Percentiles rank a stretch among this genome's conserved stretches.
Conservation (phyloP, 2,888 invertebrate species). For the Apamea anceps region DNA sequence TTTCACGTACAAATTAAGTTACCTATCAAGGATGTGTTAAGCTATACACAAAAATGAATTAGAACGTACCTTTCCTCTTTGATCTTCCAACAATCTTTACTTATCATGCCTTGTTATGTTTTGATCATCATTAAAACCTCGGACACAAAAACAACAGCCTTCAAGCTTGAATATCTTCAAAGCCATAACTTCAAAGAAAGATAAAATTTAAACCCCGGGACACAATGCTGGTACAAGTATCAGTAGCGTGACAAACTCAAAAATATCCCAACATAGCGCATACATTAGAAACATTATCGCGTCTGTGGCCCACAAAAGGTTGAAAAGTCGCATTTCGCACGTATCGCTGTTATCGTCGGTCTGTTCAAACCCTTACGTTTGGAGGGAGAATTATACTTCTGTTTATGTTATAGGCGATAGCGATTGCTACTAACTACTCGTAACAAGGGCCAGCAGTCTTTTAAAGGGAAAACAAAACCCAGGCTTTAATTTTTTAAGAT, state of each 20-base stretch:
- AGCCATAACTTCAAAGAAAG: conserved; percentile 58
- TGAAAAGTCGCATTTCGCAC: conserved; percentile 89
- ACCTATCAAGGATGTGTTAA: background rate
- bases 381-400: conserved; percentile 79
- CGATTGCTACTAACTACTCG: conserved; percentile 20
- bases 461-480: too few species aligned
- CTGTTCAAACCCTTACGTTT: conserved; percentile 87
- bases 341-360: conserved; percentile 86
- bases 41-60: background rate
- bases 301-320: conserved; percentile 87
- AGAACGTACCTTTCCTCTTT: background rate
- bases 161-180: conserved; percentile 48
- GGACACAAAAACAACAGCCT: conserved; percentile 38
- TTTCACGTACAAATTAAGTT: background rate
- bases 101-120: conserved; percentile 9
- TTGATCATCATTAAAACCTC: conserved; percentile 13
- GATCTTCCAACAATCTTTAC: background rate
- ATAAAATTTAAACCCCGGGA: conserved; percentile 55
- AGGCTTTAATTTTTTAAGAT: too few species aligned
- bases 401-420: conserved; percentile 64
- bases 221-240: conserved; percentile 70
- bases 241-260: conserved; percentile 84
- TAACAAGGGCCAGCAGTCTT: background rate
- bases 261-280: conserved; percentile 84
- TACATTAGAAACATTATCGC: conserved; percentile 87